Base-by-base conservation (phyloP, 2,888 invertebrate genomes). In the Plutella xylostella region DNA sequence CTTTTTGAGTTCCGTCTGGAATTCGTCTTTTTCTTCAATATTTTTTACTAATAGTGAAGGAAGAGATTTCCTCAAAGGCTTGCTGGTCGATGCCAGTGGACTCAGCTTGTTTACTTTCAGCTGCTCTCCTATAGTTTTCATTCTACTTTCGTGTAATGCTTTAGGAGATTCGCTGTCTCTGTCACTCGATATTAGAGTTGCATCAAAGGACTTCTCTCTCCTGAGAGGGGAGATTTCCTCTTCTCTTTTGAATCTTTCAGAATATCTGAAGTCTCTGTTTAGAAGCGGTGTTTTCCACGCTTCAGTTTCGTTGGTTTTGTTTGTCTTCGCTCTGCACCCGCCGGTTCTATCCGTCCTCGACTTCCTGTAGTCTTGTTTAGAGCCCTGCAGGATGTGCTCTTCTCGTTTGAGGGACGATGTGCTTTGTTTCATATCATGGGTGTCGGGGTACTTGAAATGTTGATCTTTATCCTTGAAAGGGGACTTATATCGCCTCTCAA, bases 11-110 rank as follows among this genome's bases (percentile, higher is more conserved):
- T 84, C 85, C 45, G 72, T 66, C 72, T 80, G 82, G 76, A 85
- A 85, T 71, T 85, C 83, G 69, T 82, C 80, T 72, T 82, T 82
- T 77, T 79, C 83, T 73, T 79, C 82, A 72, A 67, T 83, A 78
- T 72, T 72, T 61, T 76, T 79, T 21, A 54, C 50, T 63, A 82
- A 73, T 80, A 82, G 73, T 67, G 82, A 82, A 75, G 82, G 82
- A 75, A 80, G 82, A 77, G 82, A 82, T 77, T 83, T 82, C 72
- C 78, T 78, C 60, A 82, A 67, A 55, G 79, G 80, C 58, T 75
- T 72, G 51, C 62, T 70, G 54, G 63, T 69, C 38, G 69, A 67
- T 48, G 71, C 66, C 50, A 75, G 51, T 33, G 71, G 72, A 54
- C 65, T 73, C 18, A 70, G 53, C 49, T 68, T 72, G 49, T 62